These are phyloP conservation scores for Azemiops feae DNA, from an alignment of 2,113 vertebrate species.

Conservation along the genomic window DNA sequence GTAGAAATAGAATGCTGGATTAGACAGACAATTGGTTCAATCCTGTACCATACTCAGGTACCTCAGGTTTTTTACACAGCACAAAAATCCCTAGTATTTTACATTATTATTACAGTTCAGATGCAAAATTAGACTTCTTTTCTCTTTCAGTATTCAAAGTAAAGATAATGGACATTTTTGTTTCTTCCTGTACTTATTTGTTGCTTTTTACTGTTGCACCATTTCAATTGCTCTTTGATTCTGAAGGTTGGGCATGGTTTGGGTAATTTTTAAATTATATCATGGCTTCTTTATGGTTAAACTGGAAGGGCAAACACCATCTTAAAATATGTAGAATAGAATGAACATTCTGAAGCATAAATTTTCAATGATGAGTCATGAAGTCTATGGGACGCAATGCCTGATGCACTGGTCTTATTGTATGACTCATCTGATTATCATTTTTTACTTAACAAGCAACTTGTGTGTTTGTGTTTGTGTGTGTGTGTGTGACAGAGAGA, in stretches of 20 bases:
- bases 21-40: not conserved
- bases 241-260: not conserved
- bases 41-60: not conserved
- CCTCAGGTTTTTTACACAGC: not conserved
- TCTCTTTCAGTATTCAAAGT: not conserved
- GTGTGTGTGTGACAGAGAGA: not conserved
- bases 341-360: not conserved
- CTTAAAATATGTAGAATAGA: conserved; percentile 17
- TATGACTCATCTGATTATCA: not conserved
- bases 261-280: not conserved
- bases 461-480: not conserved
- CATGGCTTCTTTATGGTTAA: not conserved
- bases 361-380: not conserved
- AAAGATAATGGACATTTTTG: not conserved
- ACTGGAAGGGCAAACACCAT: not conserved
- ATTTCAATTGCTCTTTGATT: not conserved
- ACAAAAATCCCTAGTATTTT: no score
- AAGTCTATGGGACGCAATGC: not conserved
- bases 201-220: not conserved
- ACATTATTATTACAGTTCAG: not conserved
- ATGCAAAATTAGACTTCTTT: not conserved
- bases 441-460: not conserved
- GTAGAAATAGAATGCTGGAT: not conserved
- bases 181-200: not conserved
- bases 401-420: conserved; percentile 2